phyloP scores from a whole-genome alignment of 2,888 invertebrate genomes.

The Parthenolecanium corni region DNA sequence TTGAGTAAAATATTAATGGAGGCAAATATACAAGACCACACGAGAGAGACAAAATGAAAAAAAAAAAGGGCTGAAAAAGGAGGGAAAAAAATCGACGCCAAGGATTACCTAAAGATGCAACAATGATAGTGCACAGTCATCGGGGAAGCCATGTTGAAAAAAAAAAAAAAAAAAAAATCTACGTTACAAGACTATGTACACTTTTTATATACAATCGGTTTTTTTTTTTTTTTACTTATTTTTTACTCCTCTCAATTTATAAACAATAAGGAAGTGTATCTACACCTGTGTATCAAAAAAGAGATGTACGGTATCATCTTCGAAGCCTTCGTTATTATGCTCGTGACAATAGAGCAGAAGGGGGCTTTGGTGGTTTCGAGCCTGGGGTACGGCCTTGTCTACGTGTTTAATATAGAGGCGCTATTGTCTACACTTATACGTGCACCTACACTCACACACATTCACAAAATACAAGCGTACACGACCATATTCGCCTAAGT shows the following conservation, averaged over 20 bases:
- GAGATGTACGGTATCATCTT: slow-evolving; percentile 18
- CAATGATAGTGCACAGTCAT: slow-evolving; percentile 27
- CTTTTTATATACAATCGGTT: too few relatives aligned
- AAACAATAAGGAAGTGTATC: slow-evolving; percentile 28
- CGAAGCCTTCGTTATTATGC: slow-evolving; percentile 23
- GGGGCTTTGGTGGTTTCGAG: slow-evolving; percentile 12
- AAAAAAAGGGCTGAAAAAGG: too few relatives aligned
- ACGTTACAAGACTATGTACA: slow-evolving; percentile 7
- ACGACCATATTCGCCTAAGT: too few relatives aligned
- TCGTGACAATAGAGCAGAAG: slow-evolving; percentile 26
- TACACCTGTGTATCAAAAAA: slow-evolving; percentile 14
- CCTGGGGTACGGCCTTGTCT: slow-evolving; percentile 29
- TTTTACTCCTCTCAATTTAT: slow-evolving; percentile 8
- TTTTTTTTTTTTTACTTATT: too few relatives aligned
- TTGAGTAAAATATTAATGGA: too few relatives aligned
- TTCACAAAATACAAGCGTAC: too few relatives aligned
- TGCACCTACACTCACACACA: background rate
- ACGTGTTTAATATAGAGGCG: slow-evolving; percentile 28
- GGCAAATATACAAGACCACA: too few relatives aligned
- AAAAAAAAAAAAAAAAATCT: slow-evolving; percentile 21
- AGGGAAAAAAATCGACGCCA: slow-evolving; percentile 3
- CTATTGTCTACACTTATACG: slow-evolving; percentile 24
- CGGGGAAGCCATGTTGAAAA: slow-evolving; percentile 24
- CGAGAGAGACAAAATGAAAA: too few relatives aligned
- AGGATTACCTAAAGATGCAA: slow-evolving; percentile 14